Evolutionary conservation across 2,888 invertebrate species (phyloP), one percentile per base, ranked within the genome.

Genomic region (Homarus gammarus): DNA sequence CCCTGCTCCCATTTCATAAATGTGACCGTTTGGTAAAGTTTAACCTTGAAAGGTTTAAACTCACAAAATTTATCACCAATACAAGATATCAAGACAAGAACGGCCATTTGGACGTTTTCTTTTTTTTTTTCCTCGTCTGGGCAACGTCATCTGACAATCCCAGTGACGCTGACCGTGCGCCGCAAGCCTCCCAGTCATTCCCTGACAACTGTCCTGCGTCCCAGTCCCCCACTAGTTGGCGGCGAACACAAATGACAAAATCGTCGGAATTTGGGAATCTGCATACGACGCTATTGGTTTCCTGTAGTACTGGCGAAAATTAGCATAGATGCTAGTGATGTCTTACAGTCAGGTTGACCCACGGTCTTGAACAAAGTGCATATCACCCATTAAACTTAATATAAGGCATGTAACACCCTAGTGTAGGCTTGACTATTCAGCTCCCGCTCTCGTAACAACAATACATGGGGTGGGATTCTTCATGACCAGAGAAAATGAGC

Each of bases 391-490:
- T 75, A 68, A 33, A 64, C 75, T 64, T 78, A 78, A 85, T 77
- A 31, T 88, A 83, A 88, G 87, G 87, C 87, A 88, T 88, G 87
- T 88, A 88, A 88, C 87, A 88, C 87, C 83, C 75, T 88, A 88
- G 87, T 77, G 77, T 88, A 88, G 84, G 87, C 87, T 83, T 51
- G 87, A 88, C 77, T 49, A 64, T 88, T 77, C 87, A 83, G 75
- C 87, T 82, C 73, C 75, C 40, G 83, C 87, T 88, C 75, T 88
- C 51, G 72, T 83, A 88, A 83, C 72, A 27, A 81, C 70, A 68
- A 40, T 40, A 36, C 33, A 68, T n/a, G 82, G 77, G 87, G 81
- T 77, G 72, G 83, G 83, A 83, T 83, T 75, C 82, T 82, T 75
- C 44, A 61, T 82, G 56, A 82, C 31, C 75, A 36, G 83, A 51